Evolutionary conservation across 1,140 invertebrate genomes (phyloP), one percentile per base, ranked within the genome.

Genomic region (Musca vetustissima): DNA sequence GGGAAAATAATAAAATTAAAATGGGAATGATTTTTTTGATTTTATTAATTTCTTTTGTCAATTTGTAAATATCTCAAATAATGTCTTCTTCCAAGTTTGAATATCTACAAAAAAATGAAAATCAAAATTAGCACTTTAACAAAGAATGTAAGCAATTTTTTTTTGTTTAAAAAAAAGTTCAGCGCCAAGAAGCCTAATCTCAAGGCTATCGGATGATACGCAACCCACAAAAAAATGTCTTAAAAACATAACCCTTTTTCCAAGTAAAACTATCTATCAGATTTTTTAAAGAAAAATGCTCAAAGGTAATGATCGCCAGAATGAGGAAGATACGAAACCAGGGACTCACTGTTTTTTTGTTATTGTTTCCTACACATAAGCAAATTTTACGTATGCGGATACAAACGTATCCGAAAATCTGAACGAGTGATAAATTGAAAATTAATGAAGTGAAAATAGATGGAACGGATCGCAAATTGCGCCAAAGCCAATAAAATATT

Each of bases 381-480:
- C 19, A 64, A 24, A 59, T 28, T 8, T 28, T 28, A 4, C 28
- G 3, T 22, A 49, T 25, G 28, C 61, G 21, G 22, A 48, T 15
- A 66, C 24, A 49, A 70, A 69, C 64, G 73, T 80, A 80, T 80
- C 78, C 76, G 64, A 76, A n/a, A 80, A 80, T 80, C 78, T 77
- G 78, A 77, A 77, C 80, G 57, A 61, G 78, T 80, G 78, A 80
- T 80, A 80, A 80, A 80, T 80, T 80, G 78, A 80, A 80, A 80
- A 80, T 80, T 80, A 80, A 80, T 80, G 78, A 80, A 80, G 78
- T 80, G 78, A 80, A 80, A 80, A 80, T 80, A 80, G 78, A 80
- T 80, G 78, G 78, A 80, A 80, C 78, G 78, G 78, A 80, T 80
- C 76, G 78, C 78, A 80, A 80, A 80, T 79, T 78, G 78, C 78